Base-by-base conservation (phyloP, 37 sponge, comb jelly and placozoan species). In the Geodia barretti region DNA sequence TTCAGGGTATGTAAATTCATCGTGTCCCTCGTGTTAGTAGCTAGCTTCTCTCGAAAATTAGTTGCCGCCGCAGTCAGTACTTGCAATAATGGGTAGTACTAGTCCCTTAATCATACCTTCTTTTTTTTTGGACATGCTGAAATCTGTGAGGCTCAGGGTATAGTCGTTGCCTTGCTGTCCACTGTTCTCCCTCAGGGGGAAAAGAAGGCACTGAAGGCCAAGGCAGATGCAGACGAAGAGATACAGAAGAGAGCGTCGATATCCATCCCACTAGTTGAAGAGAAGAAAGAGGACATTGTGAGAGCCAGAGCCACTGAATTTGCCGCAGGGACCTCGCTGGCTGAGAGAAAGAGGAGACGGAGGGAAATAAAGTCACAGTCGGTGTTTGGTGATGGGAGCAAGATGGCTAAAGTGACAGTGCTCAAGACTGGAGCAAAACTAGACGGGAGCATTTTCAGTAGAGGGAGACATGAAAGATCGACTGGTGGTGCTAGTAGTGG, bases 181-280 rank as follows among this genome's bases (percentile, higher is more conserved):
- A n/a, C n/a, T n/a, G n/a, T n/a, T n/a, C n/a, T n/a, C n/a, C n/a
- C 59, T 1, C 61, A 93, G 90, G 79, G 82, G 36, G 93, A 89
- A 63, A 90, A 92, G 84, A 62, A 47, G 36, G 73, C 58, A 21
- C 11, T 81, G 69, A 80, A 87, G 41, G 73, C 69, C 40, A 74
- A 78, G 62, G 85, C 76, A 1, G 84, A 87, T 0, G 70, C 83
- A 41, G 87, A 93, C 25, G 64, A 83, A 62, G 59, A 60, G 34
- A 34, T 96, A n/a, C 71, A 83, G 35, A 47, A 77, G 4, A 79
- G 69, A 39, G 81, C 90, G 1, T 68, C 77, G 30, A 68, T 96
- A 2, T 60, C 40, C 58, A 81, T 96, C n/a, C 85, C 87, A 9
- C 77, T 92, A 0, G 85, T 92, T 4, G 39, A 62, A 24, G 96